Evolutionary conservation across 2,797 vertebrate species (phyloP).

Genomic region (Geotria australis): DNA sequence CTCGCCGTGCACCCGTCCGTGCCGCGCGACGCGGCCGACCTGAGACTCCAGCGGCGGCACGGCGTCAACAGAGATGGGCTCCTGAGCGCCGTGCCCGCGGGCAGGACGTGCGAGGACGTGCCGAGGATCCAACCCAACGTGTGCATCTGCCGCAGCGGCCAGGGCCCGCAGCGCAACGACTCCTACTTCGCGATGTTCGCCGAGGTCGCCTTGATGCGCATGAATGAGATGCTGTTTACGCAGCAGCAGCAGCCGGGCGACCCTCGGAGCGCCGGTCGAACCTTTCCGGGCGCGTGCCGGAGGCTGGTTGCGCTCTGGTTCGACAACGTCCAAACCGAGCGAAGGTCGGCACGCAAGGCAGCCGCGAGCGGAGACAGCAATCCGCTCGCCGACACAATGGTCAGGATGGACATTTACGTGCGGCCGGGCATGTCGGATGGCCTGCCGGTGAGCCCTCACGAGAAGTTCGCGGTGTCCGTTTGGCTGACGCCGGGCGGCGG

Average conservation of each 20-base stretch:
- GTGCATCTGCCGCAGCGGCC: constrained; percentile 4
- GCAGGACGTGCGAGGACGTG: constrained; percentile 3
- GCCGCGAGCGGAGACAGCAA: constrained; percentile 3
- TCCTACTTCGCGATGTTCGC: constrained; percentile 4
- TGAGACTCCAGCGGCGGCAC: background rate
- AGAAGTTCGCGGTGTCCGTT: background rate
- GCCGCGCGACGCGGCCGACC: background rate
- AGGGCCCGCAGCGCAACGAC: constrained; percentile 1
- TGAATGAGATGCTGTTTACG: constrained; percentile 2
- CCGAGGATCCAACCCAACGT: constrained; percentile 4
- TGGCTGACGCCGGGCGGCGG: too few species aligned
- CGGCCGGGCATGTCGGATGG: background rate
- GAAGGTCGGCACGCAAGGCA: background rate
- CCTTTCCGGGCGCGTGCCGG: background rate
- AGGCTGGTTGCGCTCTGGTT: constrained; percentile 2
- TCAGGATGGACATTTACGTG: too few species aligned
- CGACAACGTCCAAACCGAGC: constrained; percentile 2
- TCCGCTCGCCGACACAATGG: background rate
- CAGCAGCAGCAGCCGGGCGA: background rate
- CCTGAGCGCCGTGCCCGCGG: constrained; percentile 2
- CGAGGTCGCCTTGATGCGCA: constrained; percentile 4
- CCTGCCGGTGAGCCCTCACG: constrained; percentile 3
- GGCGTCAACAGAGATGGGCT: constrained; percentile 3
- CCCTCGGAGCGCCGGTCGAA: too few species aligned
- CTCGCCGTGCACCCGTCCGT: background rate